Conservation (phyloP, 35 echinoderm and acorn worm genomes). For the Heliocidaris erythrogramma region DNA sequence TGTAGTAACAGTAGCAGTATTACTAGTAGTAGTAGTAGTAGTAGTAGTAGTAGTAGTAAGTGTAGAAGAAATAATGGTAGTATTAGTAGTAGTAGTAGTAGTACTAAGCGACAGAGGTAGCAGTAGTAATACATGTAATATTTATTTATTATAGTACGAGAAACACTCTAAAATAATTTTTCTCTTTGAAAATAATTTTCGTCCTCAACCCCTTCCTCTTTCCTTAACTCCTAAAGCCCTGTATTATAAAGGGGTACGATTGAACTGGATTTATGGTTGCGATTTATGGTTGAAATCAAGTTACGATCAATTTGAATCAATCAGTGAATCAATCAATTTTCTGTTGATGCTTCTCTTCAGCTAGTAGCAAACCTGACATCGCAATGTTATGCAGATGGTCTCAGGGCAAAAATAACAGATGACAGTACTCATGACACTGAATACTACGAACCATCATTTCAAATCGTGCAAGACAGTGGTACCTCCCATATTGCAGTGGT, state of each 20-base stretch:
- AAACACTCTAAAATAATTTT: no score
- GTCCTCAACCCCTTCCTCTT: no score
- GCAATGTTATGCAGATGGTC: conserved; percentile 35
- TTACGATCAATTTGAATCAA: no score
- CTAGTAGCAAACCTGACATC: conserved; percentile 46
- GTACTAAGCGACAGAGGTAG: neutral
- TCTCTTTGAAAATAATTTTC: no score
- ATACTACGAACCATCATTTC: neutral
- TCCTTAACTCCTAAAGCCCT: no score
- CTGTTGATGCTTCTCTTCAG: neutral
- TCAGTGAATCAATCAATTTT: no score
- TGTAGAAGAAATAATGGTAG: neutral
- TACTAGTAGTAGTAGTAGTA: neutral
- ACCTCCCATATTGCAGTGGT: conserved; percentile 44
- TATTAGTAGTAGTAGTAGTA: neutral
- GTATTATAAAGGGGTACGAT: no score
- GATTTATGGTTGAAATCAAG: no score
- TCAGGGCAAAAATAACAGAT: conserved; percentile 12
- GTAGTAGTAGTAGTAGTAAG: neutral
- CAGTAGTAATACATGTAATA: no score
- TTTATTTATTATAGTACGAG: no score
- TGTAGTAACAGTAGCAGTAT: neutral
- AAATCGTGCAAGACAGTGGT: conserved; percentile 9
- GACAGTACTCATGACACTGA: neutral
- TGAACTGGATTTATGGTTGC: no score